Percentiles rank a stretch among this genome's conserved stretches.
These are phyloP conservation scores for Glossosoma conforme DNA, from an alignment of 1,140 invertebrate genomes.

Conservation along the genomic window DNA sequence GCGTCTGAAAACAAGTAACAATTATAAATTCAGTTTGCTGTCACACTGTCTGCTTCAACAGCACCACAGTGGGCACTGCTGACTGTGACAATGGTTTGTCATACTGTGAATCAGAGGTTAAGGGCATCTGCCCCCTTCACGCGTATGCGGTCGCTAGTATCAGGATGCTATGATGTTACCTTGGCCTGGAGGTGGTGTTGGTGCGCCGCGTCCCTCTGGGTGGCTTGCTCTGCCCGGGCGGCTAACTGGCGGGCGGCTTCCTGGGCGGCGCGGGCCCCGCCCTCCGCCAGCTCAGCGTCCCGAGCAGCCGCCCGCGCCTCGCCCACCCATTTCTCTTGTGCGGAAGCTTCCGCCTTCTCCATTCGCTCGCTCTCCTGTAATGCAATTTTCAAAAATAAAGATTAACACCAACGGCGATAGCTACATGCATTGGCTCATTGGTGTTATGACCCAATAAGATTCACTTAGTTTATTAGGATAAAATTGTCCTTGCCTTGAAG, in stretches of 20 bases:
- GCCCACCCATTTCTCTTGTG: conserved; percentile 35
- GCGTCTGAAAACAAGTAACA: neutral
- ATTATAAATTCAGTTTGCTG: neutral
- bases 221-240: conserved; percentile 28
- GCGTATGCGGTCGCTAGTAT: neutral
- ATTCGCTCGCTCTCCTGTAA: conserved; percentile 20
- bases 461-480: too few relatives aligned
- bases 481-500: neutral
- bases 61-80: neutral
- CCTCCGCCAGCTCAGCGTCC: conserved; percentile 35
- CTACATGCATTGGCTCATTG: too few relatives aligned
- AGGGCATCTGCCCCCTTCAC: neutral
- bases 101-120: neutral
- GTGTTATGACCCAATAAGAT: too few relatives aligned
- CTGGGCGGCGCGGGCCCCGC: conserved; percentile 31
- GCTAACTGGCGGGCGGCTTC: conserved; percentile 16
- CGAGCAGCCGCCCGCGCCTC: conserved; percentile 37
- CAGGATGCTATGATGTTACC: neutral
- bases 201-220: conserved; percentile 34
- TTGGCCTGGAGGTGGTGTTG: conserved; percentile 28
- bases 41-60: neutral
- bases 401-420: neutral
- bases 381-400: neutral
- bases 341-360: conserved; percentile 36
- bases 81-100: neutral